Percentiles rank a stretch among this genome's conserved stretches.
These are phyloP conservation scores for Allobates femoralis DNA, from an alignment of 2,797 vertebrate genomes.

Conservation along the genomic window DNA sequence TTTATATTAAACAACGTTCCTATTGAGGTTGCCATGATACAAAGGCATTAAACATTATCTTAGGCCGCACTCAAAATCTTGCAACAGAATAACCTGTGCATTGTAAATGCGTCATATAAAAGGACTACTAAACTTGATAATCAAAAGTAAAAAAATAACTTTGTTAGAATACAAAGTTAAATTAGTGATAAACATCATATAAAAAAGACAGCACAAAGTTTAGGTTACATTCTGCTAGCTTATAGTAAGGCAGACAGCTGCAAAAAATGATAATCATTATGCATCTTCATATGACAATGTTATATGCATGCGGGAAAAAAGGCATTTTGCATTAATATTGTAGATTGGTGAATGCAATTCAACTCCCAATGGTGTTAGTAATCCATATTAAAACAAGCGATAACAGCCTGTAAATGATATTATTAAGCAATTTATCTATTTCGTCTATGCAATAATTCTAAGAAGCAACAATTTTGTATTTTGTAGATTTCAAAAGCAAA, in stretches of 20 bases:
- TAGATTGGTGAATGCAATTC: neutral
- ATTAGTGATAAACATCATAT: neutral
- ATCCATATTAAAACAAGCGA: neutral
- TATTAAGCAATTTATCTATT: neutral
- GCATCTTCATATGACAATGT: neutral
- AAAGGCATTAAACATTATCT: conserved; percentile 22
- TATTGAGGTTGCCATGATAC: conserved; percentile 55
- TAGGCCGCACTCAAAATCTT: conserved; percentile 7
- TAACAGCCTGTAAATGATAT: neutral
- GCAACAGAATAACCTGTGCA: neutral
- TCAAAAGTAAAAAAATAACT: neutral
- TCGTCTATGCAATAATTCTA: neutral
- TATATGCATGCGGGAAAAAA: neutral
- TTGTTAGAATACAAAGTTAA: neutral
- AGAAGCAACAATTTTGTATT: no score
- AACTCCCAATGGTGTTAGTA: neutral
- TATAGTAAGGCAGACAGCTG: neutral
- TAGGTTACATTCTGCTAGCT: neutral
- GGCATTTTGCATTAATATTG: neutral
- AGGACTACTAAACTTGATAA: neutral
- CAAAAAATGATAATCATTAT: neutral
- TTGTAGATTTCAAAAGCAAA: no score
- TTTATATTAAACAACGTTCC: conserved; percentile 51
- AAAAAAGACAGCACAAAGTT: neutral
- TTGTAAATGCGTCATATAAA: neutral